Base-by-base conservation (phyloP, 2,113 vertebrate species). In the Datnioides undecimradiatus region DNA sequence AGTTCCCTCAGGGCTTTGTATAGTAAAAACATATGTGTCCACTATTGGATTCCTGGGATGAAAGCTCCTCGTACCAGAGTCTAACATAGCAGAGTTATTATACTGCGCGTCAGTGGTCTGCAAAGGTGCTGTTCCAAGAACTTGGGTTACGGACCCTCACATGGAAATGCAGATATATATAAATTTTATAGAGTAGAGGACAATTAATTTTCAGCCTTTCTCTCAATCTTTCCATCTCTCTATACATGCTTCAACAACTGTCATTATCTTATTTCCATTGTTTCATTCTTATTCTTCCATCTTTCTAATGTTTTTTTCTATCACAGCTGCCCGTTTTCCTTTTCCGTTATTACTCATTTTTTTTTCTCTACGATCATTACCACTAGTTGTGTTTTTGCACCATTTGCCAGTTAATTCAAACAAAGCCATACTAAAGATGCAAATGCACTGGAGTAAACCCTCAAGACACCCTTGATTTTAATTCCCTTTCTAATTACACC, bases 21-120 rank as follows among this genome's bases (percentile, higher is more conserved):
- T 80, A 87, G 75, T 85, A 80, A 85, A 89, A 93, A 84, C 90
- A 92, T 13, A 87, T 93, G 89, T 92, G 87, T 82, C 77, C 82
- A 73, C 72, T 73, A 75, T 77, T 81, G 79, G 80, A 72, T 89
- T 82, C 76, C 85, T 66, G 82, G 79, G 85, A 88, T 90, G 74
- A 86, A 92, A 86, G 87, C 62, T 36, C 38, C 49, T 66, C 68
- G 60, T 38, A 21, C 34, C 23, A 29, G 41, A 43, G 66, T 87
- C 77, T 80, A 86, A 86, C 16, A 36, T 83, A 84, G 73, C 82
- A 79, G 31, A 9, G 64, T 73, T 89, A 83, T 91, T 88, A 88
- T 87, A 68, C 27, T 81, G 46, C 58, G 75, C 55, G 54, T 89
- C 88, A 87, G 38, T 77, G 75, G 48, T 77, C 84, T 66, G 64